Conservation (phyloP, 2,888 invertebrate species). For the Idaea biselata region DNA sequence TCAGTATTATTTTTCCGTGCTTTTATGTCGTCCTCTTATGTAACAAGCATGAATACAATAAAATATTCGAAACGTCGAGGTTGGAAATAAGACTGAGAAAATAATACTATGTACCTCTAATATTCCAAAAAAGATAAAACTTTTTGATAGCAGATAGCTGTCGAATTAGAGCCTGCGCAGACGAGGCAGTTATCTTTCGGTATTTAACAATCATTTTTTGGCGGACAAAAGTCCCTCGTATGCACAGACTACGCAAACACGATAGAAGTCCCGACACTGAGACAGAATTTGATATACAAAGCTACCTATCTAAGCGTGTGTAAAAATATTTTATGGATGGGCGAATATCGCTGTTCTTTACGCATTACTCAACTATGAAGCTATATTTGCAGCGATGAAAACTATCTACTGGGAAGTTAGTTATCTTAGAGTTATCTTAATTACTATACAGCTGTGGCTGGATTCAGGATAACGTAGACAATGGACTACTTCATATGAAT, state of each 20-base stretch:
- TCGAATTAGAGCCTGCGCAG: neutral
- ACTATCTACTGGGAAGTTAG: conserved; percentile 24
- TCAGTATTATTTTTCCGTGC: too few relatives aligned
- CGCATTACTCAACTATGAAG: conserved; percentile 30
- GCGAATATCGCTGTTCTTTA: conserved; percentile 38
- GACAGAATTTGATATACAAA: conserved; percentile 57
- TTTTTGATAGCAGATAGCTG: too few relatives aligned
- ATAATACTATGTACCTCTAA: too few relatives aligned
- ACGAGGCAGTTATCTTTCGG: neutral
- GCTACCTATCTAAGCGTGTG: conserved; percentile 70
- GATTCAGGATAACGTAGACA: neutral
- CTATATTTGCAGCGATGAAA: conserved; percentile 27
- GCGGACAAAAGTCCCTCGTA: neutral
- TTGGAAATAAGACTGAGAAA: too few relatives aligned
- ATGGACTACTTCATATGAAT: neutral
- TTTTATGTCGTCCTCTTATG: too few relatives aligned
- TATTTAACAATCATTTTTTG: conserved; percentile 6
- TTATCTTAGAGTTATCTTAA: conserved; percentile 8
- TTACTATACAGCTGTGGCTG: neutral
- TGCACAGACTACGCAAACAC: neutral
- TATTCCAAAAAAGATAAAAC: too few relatives aligned
- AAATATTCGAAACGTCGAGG: too few relatives aligned
- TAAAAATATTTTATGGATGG: conserved; percentile 56
- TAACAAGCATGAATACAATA: too few relatives aligned
- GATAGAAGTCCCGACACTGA: neutral